phyloP scores from a whole-genome alignment of 2,888 invertebrate genomes.

The Myathropa florea region DNA sequence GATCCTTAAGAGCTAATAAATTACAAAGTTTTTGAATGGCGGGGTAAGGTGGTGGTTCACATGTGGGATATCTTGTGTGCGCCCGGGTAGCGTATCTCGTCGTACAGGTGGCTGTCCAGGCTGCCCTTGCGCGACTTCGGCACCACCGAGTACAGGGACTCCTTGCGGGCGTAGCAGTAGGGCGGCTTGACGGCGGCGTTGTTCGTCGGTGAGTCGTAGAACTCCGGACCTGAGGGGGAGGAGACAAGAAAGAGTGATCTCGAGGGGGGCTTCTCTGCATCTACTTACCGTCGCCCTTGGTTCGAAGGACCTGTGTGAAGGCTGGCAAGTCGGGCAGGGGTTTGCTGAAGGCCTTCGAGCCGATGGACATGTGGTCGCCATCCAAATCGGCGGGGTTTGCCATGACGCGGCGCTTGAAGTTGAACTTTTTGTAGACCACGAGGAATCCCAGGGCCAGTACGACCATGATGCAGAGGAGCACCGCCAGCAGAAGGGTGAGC shows the following conservation, averaged over 20 bases:
- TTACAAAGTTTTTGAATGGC: slow-evolving; percentile 39
- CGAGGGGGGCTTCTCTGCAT: slow-evolving; percentile 72
- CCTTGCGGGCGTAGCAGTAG: slow-evolving; percentile 78
- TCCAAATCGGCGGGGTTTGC: background rate
- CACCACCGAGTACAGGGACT: slow-evolving; percentile 78
- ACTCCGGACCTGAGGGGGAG: slow-evolving; percentile 74
- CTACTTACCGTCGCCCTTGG: slow-evolving; percentile 79
- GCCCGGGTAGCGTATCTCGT: slow-evolving; percentile 79
- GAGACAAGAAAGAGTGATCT: no score
- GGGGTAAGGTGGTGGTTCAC: slow-evolving; percentile 19
- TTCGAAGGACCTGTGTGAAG: slow-evolving; percentile 75
- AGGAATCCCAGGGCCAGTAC: slow-evolving; percentile 76
- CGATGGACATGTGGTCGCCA: slow-evolving; percentile 31
- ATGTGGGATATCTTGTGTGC: slow-evolving; percentile 68
- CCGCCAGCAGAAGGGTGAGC: slow-evolving; percentile 75
- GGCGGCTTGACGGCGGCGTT: slow-evolving; percentile 76
- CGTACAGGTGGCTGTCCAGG: slow-evolving; percentile 79
- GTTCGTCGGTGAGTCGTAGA: slow-evolving; percentile 80
- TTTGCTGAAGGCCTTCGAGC: slow-evolving; percentile 72
- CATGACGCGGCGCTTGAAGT: slow-evolving; percentile 27
- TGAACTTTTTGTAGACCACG: slow-evolving; percentile 75
- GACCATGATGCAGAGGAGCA: slow-evolving; percentile 77
- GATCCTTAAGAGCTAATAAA: slow-evolving; percentile 61
- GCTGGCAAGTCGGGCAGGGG: slow-evolving; percentile 78
- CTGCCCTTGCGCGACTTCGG: slow-evolving; percentile 79